Base-by-base conservation (phyloP, 2,797 vertebrate genomes). In the Platyrinchus mystaceus region DNA sequence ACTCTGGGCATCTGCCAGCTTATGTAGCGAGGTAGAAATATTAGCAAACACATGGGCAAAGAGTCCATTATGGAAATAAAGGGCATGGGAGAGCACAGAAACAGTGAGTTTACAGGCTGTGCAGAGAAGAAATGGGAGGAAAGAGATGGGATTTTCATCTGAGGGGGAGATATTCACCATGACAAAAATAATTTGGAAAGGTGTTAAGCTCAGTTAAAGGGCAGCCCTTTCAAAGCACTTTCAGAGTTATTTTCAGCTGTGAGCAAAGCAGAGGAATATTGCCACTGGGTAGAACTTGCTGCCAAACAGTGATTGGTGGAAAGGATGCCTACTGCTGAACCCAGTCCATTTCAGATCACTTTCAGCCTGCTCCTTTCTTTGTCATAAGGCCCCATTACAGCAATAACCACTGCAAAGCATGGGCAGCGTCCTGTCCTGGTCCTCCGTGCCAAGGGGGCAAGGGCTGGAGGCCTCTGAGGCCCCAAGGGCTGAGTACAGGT, bases 131-230 rank as follows among this genome's bases (percentile, higher is more conserved):
- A 86, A 78, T 20, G 52, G 64, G 74, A 87, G 52, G 74, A 44
- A 74, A 90, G 60, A 86, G 47, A 32, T 41, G 0, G 24, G 87
- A 73, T 87, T 69, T 82, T 85, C 19, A 55, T 94, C 62, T 6
- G 2, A 71, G 49, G 39, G 19, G 36, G 43, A 85, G 66, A 82
- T 86, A n/a, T 23, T 88, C 50, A 30, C 46, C n/a, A 7, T 28
- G 17, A 47, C 62, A 77, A 87, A 94, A 93, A 73, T 49, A 21
- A 47, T 85, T 84, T 86, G 69, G 84, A 43, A 91, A 71, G 76
- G 84, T 92, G 78, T 92, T 96, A 89, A 86, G 89, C 87, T 96
- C 92, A 71, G 76, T 94, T 87, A 92, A 95, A 96, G 87, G 84
- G 50, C 68, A 95, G 71, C 62, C 75, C 84, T 95, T 95, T 78